phyloP scores from a whole-genome alignment of 2,797 vertebrate species.

The Anisognathus igniventris region DNA sequence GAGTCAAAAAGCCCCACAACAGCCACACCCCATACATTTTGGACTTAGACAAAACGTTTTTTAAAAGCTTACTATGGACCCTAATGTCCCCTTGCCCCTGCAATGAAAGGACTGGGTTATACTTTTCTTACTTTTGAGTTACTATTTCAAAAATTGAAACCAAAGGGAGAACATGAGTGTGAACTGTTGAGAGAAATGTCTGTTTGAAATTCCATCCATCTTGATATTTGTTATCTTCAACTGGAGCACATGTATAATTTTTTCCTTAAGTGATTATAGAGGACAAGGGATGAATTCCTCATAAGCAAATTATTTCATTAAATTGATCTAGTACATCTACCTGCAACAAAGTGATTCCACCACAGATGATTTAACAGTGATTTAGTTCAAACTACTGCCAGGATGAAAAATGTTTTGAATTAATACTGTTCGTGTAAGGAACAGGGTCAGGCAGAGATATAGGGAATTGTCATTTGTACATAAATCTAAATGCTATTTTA shows the following conservation, averaged over 20 bases:
- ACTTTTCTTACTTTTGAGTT: neutral
- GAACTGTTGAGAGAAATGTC: neutral
- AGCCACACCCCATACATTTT: neutral
- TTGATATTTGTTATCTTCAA: neutral
- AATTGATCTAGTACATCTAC: neutral
- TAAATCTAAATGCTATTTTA: neutral
- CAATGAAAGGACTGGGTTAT: neutral
- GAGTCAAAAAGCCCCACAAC: neutral
- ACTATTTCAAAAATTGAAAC: neutral
- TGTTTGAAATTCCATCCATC: neutral
- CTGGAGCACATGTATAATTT: neutral
- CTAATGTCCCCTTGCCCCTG: neutral
- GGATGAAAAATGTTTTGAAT: slow-evolving; percentile 20
- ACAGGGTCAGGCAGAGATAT: neutral
- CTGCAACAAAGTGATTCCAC: neutral
- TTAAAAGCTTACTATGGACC: neutral
- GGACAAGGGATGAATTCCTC: neutral
- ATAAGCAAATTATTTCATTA: neutral
- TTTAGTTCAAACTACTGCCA: slow-evolving; percentile 30
- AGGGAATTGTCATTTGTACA: neutral
- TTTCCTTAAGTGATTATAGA: neutral
- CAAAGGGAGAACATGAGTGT: neutral
- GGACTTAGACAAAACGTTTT: neutral
- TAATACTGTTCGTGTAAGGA: neutral
- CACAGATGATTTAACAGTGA: neutral